Percentiles rank a stretch among this genome's conserved stretches.
phyloP scores from a whole-genome alignment of 30 jellyfish, hydroid and myxozoan genomes.

The Cassiopea andromeda region DNA sequence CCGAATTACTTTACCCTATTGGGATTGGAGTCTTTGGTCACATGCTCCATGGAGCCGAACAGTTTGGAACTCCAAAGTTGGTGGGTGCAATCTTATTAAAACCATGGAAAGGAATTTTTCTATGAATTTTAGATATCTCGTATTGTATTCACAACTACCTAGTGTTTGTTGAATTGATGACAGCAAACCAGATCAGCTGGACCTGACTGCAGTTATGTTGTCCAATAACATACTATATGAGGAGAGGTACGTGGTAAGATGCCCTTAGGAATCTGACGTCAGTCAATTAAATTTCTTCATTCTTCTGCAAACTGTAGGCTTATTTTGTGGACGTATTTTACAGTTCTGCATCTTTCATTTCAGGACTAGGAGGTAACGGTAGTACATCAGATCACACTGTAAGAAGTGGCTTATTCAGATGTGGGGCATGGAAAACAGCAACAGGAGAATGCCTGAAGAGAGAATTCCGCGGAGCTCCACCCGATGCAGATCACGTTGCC shows the following conservation, averaged over 20 bases:
- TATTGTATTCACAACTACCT: too few relatives aligned
- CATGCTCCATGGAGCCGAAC: conserved; percentile 58
- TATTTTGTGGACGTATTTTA: too few relatives aligned
- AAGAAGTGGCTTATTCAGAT: conserved; percentile 51
- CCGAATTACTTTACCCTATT: conserved; percentile 71
- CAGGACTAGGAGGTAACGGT: conserved; percentile 66
- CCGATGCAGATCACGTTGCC: conserved; percentile 50
- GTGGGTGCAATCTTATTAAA: conserved; percentile 2
- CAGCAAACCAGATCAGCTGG: too few relatives aligned
- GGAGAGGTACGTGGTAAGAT: too few relatives aligned
- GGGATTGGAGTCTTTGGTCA: conserved; percentile 89
- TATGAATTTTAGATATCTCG: too few relatives aligned
- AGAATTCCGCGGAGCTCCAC: conserved; percentile 21
- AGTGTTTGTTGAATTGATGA: too few relatives aligned
- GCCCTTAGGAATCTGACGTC: too few relatives aligned
- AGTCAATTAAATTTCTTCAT: too few relatives aligned
- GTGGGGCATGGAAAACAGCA: conserved; percentile 31
- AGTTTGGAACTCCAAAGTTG: conserved; percentile 28
- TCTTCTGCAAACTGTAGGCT: too few relatives aligned
- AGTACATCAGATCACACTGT: conserved; percentile 13
- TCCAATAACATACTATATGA: too few relatives aligned
- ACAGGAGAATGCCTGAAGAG: conserved; percentile 43
- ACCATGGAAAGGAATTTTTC: too few relatives aligned
- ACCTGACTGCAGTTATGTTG: too few relatives aligned
- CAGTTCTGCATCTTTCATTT: background rate